Conservation (phyloP, 2,888 invertebrate genomes). For the Coelopa pilipes region DNA sequence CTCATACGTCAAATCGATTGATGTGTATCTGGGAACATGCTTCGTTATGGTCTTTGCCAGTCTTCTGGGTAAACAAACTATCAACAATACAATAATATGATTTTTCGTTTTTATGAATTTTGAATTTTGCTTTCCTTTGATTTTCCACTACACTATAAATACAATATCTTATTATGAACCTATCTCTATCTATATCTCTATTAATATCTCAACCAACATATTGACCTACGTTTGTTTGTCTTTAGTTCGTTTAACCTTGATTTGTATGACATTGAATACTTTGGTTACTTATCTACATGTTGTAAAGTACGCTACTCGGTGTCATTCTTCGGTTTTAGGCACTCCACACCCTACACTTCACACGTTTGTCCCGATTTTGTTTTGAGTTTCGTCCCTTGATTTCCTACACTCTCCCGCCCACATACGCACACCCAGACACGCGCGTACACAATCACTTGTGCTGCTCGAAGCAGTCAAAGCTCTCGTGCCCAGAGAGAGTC, state of each 20-base stretch:
- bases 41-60: constrained; percentile 99
- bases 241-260: background rate
- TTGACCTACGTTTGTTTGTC: background rate
- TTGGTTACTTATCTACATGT: background rate
- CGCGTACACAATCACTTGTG: too few relatives aligned
- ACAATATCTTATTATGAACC: too few relatives aligned
- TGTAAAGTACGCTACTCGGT: constrained; percentile 7
- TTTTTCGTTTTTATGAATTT: background rate
- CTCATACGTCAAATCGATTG: constrained; percentile 97
- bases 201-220: background rate
- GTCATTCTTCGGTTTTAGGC: background rate
- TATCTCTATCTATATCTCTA: background rate
- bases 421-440: too few relatives aligned
- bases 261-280: background rate
- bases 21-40: constrained; percentile 96
- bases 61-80: constrained; percentile 80
- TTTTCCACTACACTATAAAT: constrained; percentile 2
- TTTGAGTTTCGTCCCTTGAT: too few relatives aligned
- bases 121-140: background rate
- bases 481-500: background rate
- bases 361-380: too few relatives aligned
- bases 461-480: too few relatives aligned
- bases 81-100: constrained; percentile 12
- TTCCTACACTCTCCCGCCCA: too few relatives aligned
- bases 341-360: too few relatives aligned